Evolutionary conservation across 2,888 invertebrate species (phyloP).

Genomic region (Aporophyla lueneburgensis): DNA sequence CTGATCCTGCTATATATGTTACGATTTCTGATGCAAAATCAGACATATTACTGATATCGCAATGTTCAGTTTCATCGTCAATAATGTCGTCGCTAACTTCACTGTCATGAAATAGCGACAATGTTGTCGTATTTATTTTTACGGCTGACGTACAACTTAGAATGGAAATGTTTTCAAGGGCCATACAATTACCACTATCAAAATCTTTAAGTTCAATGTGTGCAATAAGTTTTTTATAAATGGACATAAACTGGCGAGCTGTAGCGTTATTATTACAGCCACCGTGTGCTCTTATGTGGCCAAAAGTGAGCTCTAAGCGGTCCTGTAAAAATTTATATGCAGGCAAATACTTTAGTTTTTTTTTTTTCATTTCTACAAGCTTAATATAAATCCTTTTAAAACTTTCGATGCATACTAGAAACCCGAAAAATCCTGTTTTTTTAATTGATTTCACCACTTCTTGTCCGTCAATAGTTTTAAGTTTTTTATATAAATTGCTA

Average conservation of each 20-base stretch:
- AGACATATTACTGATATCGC: too few relatives aligned
- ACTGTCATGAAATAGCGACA: too few relatives aligned
- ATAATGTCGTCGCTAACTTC: too few relatives aligned
- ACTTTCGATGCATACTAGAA: constrained; percentile 4
- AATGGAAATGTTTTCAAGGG: too few relatives aligned
- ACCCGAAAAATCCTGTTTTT: constrained; percentile 10
- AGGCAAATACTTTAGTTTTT: constrained; percentile 1
- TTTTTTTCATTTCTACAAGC: constrained; percentile 9
- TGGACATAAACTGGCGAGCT: not conserved
- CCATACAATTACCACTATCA: too few relatives aligned
- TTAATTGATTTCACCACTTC: constrained; percentile 12
- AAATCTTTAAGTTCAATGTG: too few relatives aligned
- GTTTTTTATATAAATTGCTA: constrained; percentile 5
- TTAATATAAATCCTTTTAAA: constrained; percentile 5
- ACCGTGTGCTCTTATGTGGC: not conserved
- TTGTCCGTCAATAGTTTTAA: constrained; percentile 2
- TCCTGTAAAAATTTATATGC: not conserved
- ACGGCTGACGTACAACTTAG: too few relatives aligned
- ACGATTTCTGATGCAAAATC: too few relatives aligned
- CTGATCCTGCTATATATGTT: too few relatives aligned
- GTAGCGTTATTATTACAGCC: not conserved
- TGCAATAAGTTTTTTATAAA: not conserved
- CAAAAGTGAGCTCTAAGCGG: not conserved
- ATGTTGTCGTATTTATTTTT: too few relatives aligned
- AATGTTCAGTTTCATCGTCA: too few relatives aligned